Conservation (phyloP, 2,113 vertebrate species). For the Proterorhinus semilunaris region DNA sequence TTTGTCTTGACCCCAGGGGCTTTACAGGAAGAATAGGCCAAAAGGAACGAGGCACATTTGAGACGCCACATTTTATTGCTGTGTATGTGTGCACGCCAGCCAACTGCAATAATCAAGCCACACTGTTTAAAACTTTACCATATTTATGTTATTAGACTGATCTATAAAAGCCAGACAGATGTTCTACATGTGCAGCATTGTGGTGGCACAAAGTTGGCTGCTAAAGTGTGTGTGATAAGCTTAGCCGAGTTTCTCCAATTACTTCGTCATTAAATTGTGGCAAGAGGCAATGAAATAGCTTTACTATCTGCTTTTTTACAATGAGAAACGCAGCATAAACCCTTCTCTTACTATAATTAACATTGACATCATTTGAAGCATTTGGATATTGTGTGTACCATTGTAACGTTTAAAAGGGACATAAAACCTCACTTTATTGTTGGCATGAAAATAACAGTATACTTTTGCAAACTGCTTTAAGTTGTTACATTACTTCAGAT, state of each 20-base stretch:
- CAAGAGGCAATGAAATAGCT: slow-evolving; percentile 17
- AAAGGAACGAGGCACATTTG: slow-evolving; percentile 2
- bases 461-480: neutral
- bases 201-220: slow-evolving; percentile 30
- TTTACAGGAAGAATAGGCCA: slow-evolving; percentile 18
- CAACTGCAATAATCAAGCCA: slow-evolving; percentile 4
- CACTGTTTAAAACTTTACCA: neutral
- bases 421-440: too few species aligned
- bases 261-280: slow-evolving; percentile 29
- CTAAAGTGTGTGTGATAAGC: slow-evolving; percentile 31
- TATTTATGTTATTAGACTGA: slow-evolving; percentile 5
- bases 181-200: slow-evolving; percentile 31
- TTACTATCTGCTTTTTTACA: slow-evolving; percentile 12
- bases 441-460: too few species aligned
- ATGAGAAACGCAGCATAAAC: neutral
- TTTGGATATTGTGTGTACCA: neutral
- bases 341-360: neutral
- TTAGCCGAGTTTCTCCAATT: slow-evolving; percentile 34
- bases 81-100: neutral
- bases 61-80: slow-evolving; percentile 16
- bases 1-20: slow-evolving; percentile 34
- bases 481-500: neutral
- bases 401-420: neutral
- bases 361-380: neutral
- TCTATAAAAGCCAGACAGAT: slow-evolving; percentile 16